A percentile compares a stretch with the other conserved stretches of the same genome.
These are phyloP conservation scores for Beris chalybata DNA, from an alignment of 2,888 invertebrate species.

Conservation along the genomic window DNA sequence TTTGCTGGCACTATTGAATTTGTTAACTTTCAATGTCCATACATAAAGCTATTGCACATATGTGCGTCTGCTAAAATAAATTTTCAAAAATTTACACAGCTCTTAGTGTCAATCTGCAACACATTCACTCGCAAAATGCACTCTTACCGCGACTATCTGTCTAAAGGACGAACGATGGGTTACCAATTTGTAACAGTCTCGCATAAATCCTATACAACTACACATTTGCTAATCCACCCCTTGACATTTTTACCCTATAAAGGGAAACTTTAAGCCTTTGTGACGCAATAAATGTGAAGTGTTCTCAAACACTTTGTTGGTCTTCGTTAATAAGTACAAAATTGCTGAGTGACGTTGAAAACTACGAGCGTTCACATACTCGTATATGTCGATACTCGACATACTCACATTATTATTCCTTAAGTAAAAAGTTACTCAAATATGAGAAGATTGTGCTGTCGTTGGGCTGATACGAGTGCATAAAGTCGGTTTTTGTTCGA, in stretches of 20 bases:
- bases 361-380: constrained; percentile 16
- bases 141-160: no score
- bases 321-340: constrained; percentile 30
- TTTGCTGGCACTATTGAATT: no score
- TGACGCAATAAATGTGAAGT: constrained; percentile 51
- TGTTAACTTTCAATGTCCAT: no score
- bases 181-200: no score
- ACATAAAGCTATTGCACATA: no score
- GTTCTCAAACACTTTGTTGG: constrained; percentile 51
- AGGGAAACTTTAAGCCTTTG: constrained; percentile 29
- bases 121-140: no score
- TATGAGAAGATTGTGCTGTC: constrained; percentile 10
- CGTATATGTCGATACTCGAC: neutral
- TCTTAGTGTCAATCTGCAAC: no score
- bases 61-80: no score
- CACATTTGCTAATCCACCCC: constrained; percentile 17
- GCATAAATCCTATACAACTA: no score
- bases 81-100: no score
- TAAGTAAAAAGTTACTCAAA: constrained; percentile 28
- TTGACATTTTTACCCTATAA: constrained; percentile 4
- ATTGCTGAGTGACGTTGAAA: constrained; percentile 24
- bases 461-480: constrained; percentile 1
- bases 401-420: constrained; percentile 4
- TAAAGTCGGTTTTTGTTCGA: constrained; percentile 1
- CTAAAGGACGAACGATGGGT: no score